These are phyloP conservation scores for Clunio marinus DNA, from an alignment of 2,888 invertebrate genomes.

Conservation along the genomic window DNA sequence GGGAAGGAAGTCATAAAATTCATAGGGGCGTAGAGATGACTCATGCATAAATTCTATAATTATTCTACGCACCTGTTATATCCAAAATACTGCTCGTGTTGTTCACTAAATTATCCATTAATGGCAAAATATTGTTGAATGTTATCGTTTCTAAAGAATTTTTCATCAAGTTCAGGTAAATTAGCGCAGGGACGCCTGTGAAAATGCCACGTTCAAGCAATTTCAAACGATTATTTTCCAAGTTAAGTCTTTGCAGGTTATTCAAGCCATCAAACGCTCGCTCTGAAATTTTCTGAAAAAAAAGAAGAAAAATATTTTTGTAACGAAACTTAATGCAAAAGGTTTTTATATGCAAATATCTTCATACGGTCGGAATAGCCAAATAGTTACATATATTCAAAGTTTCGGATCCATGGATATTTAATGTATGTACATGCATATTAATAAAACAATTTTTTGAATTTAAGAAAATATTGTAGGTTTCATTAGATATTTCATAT, in stretches of 20 bases:
- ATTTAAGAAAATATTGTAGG: no score
- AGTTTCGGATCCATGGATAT: no score
- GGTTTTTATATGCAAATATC: no score
- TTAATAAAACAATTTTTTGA: no score
- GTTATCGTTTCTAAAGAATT: conserved; percentile 74
- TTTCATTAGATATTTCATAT: no score
- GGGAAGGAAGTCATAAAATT: conserved; percentile 22
- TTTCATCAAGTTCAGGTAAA: conserved; percentile 70
- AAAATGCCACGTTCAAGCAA: conserved; percentile 67
- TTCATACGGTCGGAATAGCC: no score
- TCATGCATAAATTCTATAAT: not conserved
- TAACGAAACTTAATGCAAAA: conserved; percentile 31
- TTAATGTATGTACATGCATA: no score
- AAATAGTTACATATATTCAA: no score
- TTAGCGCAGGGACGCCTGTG: conserved; percentile 66
- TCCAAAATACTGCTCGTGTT: conserved; percentile 54
- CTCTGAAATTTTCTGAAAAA: conserved; percentile 62
- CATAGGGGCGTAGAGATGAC: not conserved
- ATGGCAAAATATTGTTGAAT: conserved; percentile 70
- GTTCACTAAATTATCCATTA: conserved; percentile 72
- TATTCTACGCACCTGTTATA: conserved; percentile 31
- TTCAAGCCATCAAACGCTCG: conserved; percentile 72
- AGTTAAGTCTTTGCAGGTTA: conserved; percentile 64
- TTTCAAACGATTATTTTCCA: conserved; percentile 72
- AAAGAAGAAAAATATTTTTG: no score